Conservation (phyloP, 2,888 invertebrate genomes). For the Prosopocoilus inquinatus region DNA sequence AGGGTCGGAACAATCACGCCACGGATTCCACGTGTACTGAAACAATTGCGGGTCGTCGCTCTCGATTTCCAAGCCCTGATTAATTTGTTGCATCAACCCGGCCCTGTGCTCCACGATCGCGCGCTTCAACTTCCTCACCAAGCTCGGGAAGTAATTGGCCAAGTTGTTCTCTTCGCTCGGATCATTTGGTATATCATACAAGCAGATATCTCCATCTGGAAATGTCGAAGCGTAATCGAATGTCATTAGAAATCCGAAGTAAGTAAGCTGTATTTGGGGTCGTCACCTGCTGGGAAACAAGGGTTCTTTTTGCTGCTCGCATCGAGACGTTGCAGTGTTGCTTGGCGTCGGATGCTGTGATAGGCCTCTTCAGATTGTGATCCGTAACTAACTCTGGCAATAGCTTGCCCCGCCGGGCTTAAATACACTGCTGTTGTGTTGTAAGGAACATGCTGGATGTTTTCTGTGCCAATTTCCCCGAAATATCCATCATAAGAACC, state of each 20-base stretch:
- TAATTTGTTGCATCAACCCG: constrained; percentile 56
- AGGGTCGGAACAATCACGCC: constrained; percentile 51
- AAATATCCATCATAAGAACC: constrained; percentile 50
- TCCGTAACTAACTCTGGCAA: constrained; percentile 45
- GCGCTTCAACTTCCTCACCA: constrained; percentile 53
- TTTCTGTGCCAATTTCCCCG: constrained; percentile 47
- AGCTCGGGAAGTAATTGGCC: constrained; percentile 55
- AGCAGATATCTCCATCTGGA: constrained; percentile 61
- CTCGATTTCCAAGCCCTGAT: constrained; percentile 55
- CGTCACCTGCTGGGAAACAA: constrained; percentile 49
- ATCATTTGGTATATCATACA: constrained; percentile 75
- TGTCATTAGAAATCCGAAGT: background rate
- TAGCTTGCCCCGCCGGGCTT: constrained; percentile 47
- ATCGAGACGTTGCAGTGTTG: constrained; percentile 47
- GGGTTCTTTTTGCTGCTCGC: constrained; percentile 45
- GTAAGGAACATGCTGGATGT: constrained; percentile 45
- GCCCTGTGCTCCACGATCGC: constrained; percentile 54
- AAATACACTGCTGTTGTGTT: constrained; percentile 47
- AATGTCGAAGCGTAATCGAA: constrained; percentile 19
- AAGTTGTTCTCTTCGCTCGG: constrained; percentile 77
- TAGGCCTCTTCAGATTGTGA: constrained; percentile 46
- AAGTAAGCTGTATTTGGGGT: constrained; percentile 19
- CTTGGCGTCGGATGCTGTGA: constrained; percentile 42
- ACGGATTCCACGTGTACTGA: constrained; percentile 72
- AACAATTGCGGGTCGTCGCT: constrained; percentile 68